Percentiles rank a stretch among this genome's conserved stretches.
phyloP scores from a whole-genome alignment of 2,888 invertebrate species.

The Drosophila leonis region DNA sequence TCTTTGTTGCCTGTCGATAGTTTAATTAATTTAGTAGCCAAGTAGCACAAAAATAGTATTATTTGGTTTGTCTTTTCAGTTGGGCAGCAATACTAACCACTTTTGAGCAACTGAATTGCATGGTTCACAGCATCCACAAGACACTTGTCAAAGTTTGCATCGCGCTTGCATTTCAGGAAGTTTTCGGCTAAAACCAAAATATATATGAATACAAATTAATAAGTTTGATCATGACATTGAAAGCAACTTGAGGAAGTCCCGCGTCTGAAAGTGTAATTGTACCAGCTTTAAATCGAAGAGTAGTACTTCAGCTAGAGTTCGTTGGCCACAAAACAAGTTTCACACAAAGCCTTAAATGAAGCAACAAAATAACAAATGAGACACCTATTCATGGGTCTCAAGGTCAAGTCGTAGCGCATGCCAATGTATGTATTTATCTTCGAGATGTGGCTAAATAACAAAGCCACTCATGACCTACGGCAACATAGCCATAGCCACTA shows the following conservation, averaged over 20 bases:
- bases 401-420: conserved; percentile 72
- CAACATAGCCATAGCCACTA: conserved; percentile 42
- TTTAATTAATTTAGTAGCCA: conserved; percentile 29
- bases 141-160: conserved; percentile 87
- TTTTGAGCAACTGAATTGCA: conserved; percentile 87
- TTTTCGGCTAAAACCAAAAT: conserved; percentile 86
- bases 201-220: conserved; percentile 31
- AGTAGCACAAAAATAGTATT: neutral
- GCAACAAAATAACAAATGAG: conserved; percentile 47
- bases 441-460: conserved; percentile 45
- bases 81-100: conserved; percentile 85
- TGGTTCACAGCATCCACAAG: conserved; percentile 87
- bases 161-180: conserved; percentile 87
- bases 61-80: neutral
- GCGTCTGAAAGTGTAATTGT: conserved; percentile 56
- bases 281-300: conserved; percentile 28
- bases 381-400: conserved; percentile 64
- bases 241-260: conserved; percentile 56
- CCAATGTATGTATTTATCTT: conserved; percentile 42
- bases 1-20: conserved; percentile 86
- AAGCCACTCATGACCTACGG: conserved; percentile 69
- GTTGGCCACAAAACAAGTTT: conserved; percentile 66
- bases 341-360: conserved; percentile 36
- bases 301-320: conserved; percentile 54
- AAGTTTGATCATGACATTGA: conserved; percentile 68